These are phyloP conservation scores for Empidonax alnorum DNA, from an alignment of 2,113 vertebrate species.

Conservation along the genomic window DNA sequence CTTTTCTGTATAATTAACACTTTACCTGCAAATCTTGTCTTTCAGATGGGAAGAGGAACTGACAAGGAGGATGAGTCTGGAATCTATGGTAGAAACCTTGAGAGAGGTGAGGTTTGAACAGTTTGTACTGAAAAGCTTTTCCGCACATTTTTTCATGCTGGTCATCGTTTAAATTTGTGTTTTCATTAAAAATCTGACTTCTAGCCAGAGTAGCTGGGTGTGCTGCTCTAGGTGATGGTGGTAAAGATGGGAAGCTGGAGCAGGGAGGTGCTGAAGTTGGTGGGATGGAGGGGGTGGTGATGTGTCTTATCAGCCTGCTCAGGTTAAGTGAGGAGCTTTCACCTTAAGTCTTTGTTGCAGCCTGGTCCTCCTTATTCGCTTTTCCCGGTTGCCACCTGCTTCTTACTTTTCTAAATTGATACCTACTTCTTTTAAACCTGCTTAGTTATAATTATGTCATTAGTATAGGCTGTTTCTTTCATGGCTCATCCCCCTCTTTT, in stretches of 20 bases:
- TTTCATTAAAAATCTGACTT: not conserved
- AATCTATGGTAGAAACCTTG: conserved; percentile 88
- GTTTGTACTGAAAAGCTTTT: fast-evolving
- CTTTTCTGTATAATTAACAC: not conserved
- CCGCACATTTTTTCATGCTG: not conserved
- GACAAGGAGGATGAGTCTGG: conserved; percentile 86
- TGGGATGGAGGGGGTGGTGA: not conserved
- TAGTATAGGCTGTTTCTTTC: not conserved
- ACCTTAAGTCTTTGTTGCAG: not conserved
- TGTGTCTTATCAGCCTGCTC: not conserved
- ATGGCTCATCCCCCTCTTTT: not conserved
- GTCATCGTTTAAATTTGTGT: not conserved
- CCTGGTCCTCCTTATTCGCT: not conserved
- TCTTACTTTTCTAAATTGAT: not conserved
- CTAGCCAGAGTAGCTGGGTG: not conserved
- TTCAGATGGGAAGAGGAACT: conserved; percentile 96
- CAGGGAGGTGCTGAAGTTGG: not conserved
- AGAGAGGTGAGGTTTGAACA: conserved; percentile 81
- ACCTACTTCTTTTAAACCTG: not conserved
- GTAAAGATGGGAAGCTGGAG: not conserved
- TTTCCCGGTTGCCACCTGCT: not conserved
- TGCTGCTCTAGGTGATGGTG: not conserved
- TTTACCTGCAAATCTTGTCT: conserved; percentile 66
- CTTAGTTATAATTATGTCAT: not conserved
- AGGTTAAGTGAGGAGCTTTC: not conserved